Percentiles rank a stretch among this genome's conserved stretches.
Conservation (phyloP, 2,888 invertebrate species). For the Brenthis hecate region DNA sequence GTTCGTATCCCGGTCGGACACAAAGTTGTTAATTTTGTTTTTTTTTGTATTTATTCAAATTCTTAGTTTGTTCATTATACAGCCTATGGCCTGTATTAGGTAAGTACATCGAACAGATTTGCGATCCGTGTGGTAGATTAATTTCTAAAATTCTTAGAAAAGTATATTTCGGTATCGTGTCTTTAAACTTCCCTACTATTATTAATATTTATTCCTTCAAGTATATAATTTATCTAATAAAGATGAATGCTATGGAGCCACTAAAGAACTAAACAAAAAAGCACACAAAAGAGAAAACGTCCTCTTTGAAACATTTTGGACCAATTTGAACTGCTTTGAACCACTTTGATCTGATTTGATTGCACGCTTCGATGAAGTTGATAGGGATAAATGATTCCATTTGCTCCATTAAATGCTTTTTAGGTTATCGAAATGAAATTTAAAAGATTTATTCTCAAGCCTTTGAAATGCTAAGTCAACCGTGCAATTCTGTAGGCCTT, state of each 20-base stretch:
- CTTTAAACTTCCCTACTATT: no score
- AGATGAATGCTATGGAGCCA: slow-evolving; percentile 22
- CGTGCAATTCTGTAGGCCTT: slow-evolving; percentile 16
- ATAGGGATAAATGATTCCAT: slow-evolving; percentile 37
- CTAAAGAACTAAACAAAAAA: slow-evolving; percentile 33
- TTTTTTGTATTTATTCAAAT: no score
- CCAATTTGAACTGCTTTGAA: slow-evolving; percentile 44
- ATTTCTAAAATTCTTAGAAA: no score
- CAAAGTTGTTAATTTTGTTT: no score
- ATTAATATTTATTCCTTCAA: background rate
- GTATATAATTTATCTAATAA: slow-evolving; percentile 10
- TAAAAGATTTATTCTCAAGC: slow-evolving; percentile 32
- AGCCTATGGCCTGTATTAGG: no score
- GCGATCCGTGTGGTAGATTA: no score
- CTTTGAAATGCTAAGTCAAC: slow-evolving; percentile 33
- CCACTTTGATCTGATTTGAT: slow-evolving; percentile 45
- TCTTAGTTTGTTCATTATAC: no score
- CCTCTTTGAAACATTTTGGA: slow-evolving; percentile 43
- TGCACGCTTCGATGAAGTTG: slow-evolving; percentile 38
- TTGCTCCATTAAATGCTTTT: slow-evolving; percentile 36
- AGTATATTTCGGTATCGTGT: no score
- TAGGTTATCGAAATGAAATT: slow-evolving; percentile 39
- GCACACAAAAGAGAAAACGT: slow-evolving; percentile 27
- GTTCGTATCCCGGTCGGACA: no score
- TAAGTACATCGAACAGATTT: no score